Evolutionary conservation across 2,113 vertebrate genomes (phyloP).

Genomic region (Rana temporaria): DNA sequence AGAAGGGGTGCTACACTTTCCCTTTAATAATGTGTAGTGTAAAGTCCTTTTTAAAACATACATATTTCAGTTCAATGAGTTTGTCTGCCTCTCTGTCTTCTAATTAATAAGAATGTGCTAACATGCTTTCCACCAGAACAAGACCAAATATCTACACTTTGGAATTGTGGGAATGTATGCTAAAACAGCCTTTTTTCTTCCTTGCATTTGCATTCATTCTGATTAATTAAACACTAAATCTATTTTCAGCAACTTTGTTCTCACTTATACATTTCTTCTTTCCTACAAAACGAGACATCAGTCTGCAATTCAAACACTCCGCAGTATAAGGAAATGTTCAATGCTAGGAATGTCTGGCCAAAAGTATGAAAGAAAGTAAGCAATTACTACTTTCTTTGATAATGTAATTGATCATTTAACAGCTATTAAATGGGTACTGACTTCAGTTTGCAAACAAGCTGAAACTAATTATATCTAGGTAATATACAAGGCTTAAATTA

Average conservation of each 20-base stretch:
- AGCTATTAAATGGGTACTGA: neutral
- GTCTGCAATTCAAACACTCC: neutral
- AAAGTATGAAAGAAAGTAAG: constrained; percentile 6
- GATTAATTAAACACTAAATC: constrained; percentile 6
- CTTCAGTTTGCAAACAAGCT: constrained; percentile 24
- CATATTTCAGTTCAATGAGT: too few species aligned
- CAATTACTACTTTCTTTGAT: constrained; percentile 6
- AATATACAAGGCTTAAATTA: neutral
- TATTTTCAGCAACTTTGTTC: neutral
- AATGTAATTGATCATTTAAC: constrained; percentile 15
- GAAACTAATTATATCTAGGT: constrained; percentile 8
- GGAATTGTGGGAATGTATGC: neutral
- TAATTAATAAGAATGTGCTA: too few species aligned
- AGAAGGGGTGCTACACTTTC: too few species aligned
- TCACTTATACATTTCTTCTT: neutral
- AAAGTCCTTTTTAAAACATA: too few species aligned
- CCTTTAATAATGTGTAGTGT: too few species aligned
- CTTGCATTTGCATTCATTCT: neutral
- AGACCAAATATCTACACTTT: too few species aligned
- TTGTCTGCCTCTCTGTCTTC: too few species aligned
- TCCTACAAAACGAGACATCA: neutral
- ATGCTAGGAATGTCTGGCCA: neutral
- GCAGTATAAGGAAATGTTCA: neutral
- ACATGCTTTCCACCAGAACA: too few species aligned
- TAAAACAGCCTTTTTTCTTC: neutral